phyloP scores from a whole-genome alignment of 1,140 invertebrate genomes.

The Paraescarpia echinospica region DNA sequence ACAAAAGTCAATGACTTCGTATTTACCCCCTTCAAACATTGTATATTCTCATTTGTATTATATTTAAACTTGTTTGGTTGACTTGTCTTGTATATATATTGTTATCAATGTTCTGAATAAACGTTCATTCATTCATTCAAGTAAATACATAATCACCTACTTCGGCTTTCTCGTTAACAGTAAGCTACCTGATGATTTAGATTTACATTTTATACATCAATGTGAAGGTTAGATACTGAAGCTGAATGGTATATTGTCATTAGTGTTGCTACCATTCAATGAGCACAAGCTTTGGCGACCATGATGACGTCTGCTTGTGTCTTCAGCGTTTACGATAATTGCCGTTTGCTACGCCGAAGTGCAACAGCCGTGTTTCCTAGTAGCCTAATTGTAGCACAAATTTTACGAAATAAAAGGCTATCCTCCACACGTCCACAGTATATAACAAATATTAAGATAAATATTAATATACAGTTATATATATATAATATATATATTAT shows the following conservation, averaged over 20 bases:
- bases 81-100: too few species aligned
- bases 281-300: neutral
- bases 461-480: too few species aligned
- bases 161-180: neutral
- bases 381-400: neutral
- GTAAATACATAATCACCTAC: neutral
- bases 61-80: too few species aligned
- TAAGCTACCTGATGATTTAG: neutral
- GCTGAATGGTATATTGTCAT: neutral
- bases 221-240: neutral
- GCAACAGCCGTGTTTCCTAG: neutral
- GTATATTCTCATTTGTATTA: too few species aligned
- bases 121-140: too few species aligned
- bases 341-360: neutral
- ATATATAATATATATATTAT: neutral
- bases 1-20: too few species aligned
- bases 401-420: neutral
- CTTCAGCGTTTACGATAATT: neutral
- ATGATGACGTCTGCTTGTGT: neutral
- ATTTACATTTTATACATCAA: neutral
- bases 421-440: neutral
- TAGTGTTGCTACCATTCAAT: neutral
- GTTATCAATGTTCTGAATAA: too few species aligned
- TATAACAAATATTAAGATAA: neutral
- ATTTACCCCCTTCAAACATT: too few species aligned